Evolutionary conservation across 2,113 vertebrate species (phyloP).

Genomic region (Myiozetetes cayanensis): DNA sequence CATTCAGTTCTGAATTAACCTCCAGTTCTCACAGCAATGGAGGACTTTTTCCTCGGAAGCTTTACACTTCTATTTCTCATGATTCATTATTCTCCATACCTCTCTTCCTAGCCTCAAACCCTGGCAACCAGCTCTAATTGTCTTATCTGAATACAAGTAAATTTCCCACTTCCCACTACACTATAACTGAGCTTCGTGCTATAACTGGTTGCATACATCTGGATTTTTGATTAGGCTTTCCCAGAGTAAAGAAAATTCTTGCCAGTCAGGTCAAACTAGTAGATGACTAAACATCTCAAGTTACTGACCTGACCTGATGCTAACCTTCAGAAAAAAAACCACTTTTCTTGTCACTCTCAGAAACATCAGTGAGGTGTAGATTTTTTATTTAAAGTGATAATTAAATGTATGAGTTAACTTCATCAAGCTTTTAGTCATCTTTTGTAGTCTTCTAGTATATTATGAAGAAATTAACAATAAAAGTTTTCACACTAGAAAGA

Average conservation of each 20-base stretch:
- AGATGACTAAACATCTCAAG: conserved; percentile 66
- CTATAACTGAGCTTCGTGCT: background rate
- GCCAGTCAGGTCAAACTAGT: conserved; percentile 61
- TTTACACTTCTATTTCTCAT: background rate
- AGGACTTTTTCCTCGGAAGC: background rate
- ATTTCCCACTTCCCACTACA: conserved; percentile 45
- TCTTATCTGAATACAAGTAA: background rate
- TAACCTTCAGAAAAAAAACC: conserved; percentile 52
- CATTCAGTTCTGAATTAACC: background rate
- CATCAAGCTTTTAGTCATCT: conserved; percentile 26
- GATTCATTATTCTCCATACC: background rate
- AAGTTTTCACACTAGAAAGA: conserved; percentile 54
- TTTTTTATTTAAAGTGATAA: conserved; percentile 51
- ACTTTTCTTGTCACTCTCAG: conserved; percentile 46
- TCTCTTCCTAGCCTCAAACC: background rate
- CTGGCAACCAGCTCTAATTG: background rate
- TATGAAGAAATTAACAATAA: conserved; percentile 61
- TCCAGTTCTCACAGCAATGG: background rate
- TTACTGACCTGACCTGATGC: conserved; percentile 69
- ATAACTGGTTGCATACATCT: conserved; percentile 53
- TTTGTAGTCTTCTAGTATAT: background rate
- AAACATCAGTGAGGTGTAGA: conserved; percentile 31
- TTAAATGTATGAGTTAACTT: conserved; percentile 56
- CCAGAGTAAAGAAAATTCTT: conserved; percentile 68
- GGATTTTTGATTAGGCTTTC: conserved; percentile 71